Conservation (phyloP, 2,888 invertebrate genomes). For the Hyalella azteca region DNA sequence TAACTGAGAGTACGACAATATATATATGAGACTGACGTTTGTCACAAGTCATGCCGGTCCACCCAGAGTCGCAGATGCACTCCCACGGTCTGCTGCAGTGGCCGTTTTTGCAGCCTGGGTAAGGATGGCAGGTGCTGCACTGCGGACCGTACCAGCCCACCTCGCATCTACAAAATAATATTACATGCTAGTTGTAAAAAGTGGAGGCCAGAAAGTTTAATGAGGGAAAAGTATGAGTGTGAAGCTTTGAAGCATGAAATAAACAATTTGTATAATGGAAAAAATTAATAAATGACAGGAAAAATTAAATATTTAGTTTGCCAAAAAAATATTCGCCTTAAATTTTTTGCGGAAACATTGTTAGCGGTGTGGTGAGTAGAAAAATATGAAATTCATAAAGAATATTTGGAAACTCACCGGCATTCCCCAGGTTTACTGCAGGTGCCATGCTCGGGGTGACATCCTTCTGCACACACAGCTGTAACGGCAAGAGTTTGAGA, state of each 20-base stretch:
- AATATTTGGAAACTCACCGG: slow-evolving; percentile 70
- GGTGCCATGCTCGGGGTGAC: slow-evolving; percentile 82
- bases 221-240: too few relatives aligned
- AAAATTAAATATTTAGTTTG: too few relatives aligned
- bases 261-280: too few relatives aligned
- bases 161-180: slow-evolving; percentile 71
- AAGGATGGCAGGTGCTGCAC: slow-evolving; percentile 74
- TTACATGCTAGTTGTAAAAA: neutral
- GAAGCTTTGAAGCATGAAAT: too few relatives aligned
- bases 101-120: slow-evolving; percentile 88
- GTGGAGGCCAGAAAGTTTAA: too few relatives aligned
- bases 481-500: too few relatives aligned
- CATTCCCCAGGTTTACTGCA: slow-evolving; percentile 80
- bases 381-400: too few relatives aligned
- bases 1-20: neutral
- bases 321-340: too few relatives aligned
- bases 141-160: slow-evolving; percentile 85
- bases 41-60: slow-evolving; percentile 76
- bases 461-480: slow-evolving; percentile 85
- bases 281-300: too few relatives aligned
- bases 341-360: too few relatives aligned
- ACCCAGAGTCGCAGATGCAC: slow-evolving; percentile 84
- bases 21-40: neutral
- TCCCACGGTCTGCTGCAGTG: slow-evolving; percentile 86
- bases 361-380: too few relatives aligned